These are phyloP conservation scores for Ianthella basta DNA, from an alignment of 37 sponge, comb jelly and placozoan species.

Conservation along the genomic window DNA sequence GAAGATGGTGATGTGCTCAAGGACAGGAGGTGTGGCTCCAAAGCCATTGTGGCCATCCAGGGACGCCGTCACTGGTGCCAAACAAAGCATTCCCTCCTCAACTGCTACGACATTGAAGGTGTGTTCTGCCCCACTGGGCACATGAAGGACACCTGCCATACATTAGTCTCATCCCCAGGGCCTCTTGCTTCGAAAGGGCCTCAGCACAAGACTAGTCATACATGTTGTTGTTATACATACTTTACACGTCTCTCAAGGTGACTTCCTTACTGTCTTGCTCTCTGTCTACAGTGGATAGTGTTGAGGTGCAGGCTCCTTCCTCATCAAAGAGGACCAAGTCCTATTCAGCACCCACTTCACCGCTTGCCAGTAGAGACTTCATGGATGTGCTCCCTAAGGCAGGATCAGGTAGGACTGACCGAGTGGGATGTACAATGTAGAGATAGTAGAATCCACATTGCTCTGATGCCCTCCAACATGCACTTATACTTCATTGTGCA, in stretches of 20 bases:
- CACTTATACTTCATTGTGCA: too few species aligned
- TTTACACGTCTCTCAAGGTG: not conserved
- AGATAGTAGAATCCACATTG: not conserved
- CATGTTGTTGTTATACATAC: too few species aligned
- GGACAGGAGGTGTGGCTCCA: not conserved
- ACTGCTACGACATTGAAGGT: conserved; percentile 29
- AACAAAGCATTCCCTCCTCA: conserved; percentile 23
- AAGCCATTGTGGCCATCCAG: not conserved
- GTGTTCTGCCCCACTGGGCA: not conserved
- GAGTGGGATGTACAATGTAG: not conserved
- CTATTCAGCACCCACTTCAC: conserved; percentile 23
- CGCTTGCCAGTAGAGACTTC: not conserved
- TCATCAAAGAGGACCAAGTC: not conserved
- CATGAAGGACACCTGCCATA: too few species aligned
- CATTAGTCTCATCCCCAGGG: too few species aligned
- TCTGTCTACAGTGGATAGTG: not conserved
- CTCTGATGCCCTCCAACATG: too few species aligned
- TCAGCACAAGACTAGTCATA: too few species aligned
- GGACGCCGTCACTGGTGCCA: not conserved
- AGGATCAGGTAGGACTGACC: not conserved
- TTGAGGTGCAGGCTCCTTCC: not conserved
- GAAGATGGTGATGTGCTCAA: not conserved
- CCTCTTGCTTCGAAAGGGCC: too few species aligned
- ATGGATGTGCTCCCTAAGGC: not conserved
- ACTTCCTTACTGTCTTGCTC: not conserved